A percentile compares a stretch with the other conserved stretches of the same genome.
Conservation (phyloP, 1,140 invertebrate genomes). For the Heterodera schachtii region DNA sequence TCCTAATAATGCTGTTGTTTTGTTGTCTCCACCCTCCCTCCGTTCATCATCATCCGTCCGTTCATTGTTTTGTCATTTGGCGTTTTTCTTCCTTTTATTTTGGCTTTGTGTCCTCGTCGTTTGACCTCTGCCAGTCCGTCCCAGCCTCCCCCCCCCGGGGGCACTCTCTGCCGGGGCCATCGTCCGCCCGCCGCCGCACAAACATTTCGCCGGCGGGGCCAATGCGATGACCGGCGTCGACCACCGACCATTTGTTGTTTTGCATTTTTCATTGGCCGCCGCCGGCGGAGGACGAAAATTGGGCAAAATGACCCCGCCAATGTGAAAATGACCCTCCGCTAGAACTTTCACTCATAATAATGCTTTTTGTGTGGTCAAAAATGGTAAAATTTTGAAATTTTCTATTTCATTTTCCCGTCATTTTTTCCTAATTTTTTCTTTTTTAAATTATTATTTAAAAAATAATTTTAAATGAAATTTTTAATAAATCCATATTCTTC, state of each 20-base stretch:
- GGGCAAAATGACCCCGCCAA: neutral
- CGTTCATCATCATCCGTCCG: neutral
- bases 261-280: neutral
- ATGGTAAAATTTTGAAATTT: no score
- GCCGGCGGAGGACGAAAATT: neutral
- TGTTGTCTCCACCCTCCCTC: no score
- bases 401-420: no score
- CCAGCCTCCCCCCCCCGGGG: neutral
- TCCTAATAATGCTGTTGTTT: no score
- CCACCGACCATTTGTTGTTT: neutral
- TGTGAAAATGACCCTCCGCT: neutral
- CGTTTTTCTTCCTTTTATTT: neutral
- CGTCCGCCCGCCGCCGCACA: neutral
- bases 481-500: no score
- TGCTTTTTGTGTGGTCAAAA: no score
- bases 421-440: no score
- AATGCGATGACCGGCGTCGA: no score
- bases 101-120: neutral
- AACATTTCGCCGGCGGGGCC: neutral
- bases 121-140: constrained; percentile 1
- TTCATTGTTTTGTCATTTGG: neutral
- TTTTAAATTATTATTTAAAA: no score
- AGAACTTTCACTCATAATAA: no score
- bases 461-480: no score
- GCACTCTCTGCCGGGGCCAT: no score